phyloP scores from a whole-genome alignment of 2,888 invertebrate species.

The Leptarthrus brevirostris region DNA sequence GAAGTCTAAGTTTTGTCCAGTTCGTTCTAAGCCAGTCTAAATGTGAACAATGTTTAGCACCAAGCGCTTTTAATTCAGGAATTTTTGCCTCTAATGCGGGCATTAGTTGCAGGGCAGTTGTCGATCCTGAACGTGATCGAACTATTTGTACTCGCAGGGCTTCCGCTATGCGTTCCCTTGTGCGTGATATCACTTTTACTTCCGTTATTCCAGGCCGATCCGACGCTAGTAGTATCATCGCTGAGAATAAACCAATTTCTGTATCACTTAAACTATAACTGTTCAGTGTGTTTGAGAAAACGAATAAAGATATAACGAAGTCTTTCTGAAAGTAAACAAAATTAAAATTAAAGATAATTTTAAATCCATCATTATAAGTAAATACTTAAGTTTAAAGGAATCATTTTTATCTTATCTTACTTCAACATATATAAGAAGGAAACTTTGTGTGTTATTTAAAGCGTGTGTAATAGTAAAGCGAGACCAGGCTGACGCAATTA shows the following conservation, averaged over 20 bases:
- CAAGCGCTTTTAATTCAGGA: conserved; percentile 83
- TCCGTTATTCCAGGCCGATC: conserved; percentile 86
- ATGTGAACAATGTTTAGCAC: conserved; percentile 84
- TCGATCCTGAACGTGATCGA: conserved; percentile 64
- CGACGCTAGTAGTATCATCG: conserved; percentile 83
- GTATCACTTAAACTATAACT: conserved; percentile 85
- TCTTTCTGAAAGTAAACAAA: conserved; percentile 74
- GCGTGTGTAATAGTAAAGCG: too few species aligned
- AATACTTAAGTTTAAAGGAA: too few species aligned
- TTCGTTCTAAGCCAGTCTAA: conserved; percentile 91
- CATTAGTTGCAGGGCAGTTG: conserved; percentile 66
- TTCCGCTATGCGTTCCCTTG: conserved; percentile 85
- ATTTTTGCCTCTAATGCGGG: conserved; percentile 71
- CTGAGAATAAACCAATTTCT: conserved; percentile 90
- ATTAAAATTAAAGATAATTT: conserved; percentile 67
- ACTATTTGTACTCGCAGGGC: conserved; percentile 85
- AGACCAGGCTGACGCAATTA: too few species aligned
- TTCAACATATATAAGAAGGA: too few species aligned
- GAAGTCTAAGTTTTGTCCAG: conserved; percentile 86
- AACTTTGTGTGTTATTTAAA: too few species aligned
- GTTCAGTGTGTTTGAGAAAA: conserved; percentile 81
- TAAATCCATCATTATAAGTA: too few species aligned
- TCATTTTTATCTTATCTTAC: too few species aligned
- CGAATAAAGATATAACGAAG: conserved; percentile 84
- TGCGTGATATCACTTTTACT: conserved; percentile 79